Percentiles rank a stretch among this genome's conserved stretches.
Conservation (phyloP, 1,140 invertebrate species). For the Temnothorax longispinosus region DNA sequence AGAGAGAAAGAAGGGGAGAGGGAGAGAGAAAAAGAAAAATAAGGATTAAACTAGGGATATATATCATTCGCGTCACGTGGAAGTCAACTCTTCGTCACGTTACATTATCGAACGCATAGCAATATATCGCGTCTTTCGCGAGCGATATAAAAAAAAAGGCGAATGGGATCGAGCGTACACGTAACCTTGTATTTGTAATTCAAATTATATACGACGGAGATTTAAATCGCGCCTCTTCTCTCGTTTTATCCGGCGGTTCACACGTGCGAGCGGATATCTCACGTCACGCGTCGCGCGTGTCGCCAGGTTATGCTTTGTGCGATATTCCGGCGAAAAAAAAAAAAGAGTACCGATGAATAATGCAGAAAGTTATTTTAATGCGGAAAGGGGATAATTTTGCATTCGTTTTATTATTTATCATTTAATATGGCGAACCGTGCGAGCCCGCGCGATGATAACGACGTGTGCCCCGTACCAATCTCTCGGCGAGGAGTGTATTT, state of each 20-base stretch:
- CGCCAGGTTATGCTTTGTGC: neutral
- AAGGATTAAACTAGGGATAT: slow-evolving; percentile 28
- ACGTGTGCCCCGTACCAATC: neutral
- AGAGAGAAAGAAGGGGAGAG: neutral
- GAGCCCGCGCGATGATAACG: neutral
- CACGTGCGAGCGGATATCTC: slow-evolving; percentile 6
- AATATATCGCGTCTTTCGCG: neutral
- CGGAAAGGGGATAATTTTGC: neutral
- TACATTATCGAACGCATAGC: slow-evolving; percentile 35
- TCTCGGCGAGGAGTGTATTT: neutral
- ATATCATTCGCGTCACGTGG: slow-evolving; percentile 20
- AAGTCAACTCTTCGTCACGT: slow-evolving; percentile 39
- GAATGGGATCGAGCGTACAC: neutral
- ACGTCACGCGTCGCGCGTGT: slow-evolving; percentile 29
- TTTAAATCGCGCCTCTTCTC: slow-evolving; percentile 10
- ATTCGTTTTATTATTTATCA: slow-evolving; percentile 26
- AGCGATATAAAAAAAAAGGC: neutral
- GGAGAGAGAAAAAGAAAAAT: neutral
- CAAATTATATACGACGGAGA: slow-evolving; percentile 32
- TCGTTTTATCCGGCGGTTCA: slow-evolving; percentile 22
- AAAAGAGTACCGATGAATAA: neutral
- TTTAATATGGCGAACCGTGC: neutral
- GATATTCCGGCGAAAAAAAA: neutral
- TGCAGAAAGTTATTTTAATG: neutral
- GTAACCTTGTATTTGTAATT: slow-evolving; percentile 54